These are phyloP conservation scores for Arothron firmamentum DNA, from an alignment of 2,113 vertebrate species.

Conservation along the genomic window DNA sequence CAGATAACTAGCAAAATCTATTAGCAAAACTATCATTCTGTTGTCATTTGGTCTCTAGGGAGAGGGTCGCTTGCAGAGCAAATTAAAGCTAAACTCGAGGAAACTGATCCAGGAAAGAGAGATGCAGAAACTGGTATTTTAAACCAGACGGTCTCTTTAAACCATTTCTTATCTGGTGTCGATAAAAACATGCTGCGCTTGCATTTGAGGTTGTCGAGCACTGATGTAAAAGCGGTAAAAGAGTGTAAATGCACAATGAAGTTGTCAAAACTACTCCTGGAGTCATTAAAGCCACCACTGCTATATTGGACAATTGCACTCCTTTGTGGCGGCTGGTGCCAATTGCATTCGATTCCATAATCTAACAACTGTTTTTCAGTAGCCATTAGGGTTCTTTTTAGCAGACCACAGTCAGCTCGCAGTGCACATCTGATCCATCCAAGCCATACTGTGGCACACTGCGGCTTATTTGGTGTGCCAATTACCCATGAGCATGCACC, in stretches of 20 bases:
- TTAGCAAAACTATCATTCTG: slow-evolving; percentile 69
- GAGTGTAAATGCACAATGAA: slow-evolving; percentile 23
- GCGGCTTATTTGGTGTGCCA: slow-evolving; percentile 33
- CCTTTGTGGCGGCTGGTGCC: slow-evolving; percentile 27
- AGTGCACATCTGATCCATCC: slow-evolving; percentile 25
- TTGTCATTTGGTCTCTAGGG: slow-evolving; percentile 58
- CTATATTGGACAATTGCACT: slow-evolving; percentile 20
- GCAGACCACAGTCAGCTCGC: slow-evolving; percentile 34
- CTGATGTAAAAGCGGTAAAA: slow-evolving; percentile 33
- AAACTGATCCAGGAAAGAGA: slow-evolving; percentile 17
- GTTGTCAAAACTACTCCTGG: slow-evolving; percentile 13
- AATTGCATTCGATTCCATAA: slow-evolving; percentile 32
- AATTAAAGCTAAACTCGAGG: slow-evolving; percentile 46
- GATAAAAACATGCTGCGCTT: slow-evolving; percentile 32
- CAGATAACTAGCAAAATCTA: slow-evolving; percentile 73
- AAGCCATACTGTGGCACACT: slow-evolving; percentile 47
- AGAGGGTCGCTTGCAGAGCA: slow-evolving; percentile 29
- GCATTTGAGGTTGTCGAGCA: slow-evolving; percentile 11
- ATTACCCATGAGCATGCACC: slow-evolving; percentile 19
- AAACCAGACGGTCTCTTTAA: slow-evolving; percentile 19
- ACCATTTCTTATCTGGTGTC: slow-evolving; percentile 15
- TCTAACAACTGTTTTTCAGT: slow-evolving; percentile 36
- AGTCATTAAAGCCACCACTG: too few species aligned
- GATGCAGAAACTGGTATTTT: slow-evolving; percentile 6
- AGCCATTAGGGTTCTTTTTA: slow-evolving; percentile 38